Evolutionary conservation across 2,888 invertebrate species (phyloP).

Genomic region (Leptopilina syphax): DNA sequence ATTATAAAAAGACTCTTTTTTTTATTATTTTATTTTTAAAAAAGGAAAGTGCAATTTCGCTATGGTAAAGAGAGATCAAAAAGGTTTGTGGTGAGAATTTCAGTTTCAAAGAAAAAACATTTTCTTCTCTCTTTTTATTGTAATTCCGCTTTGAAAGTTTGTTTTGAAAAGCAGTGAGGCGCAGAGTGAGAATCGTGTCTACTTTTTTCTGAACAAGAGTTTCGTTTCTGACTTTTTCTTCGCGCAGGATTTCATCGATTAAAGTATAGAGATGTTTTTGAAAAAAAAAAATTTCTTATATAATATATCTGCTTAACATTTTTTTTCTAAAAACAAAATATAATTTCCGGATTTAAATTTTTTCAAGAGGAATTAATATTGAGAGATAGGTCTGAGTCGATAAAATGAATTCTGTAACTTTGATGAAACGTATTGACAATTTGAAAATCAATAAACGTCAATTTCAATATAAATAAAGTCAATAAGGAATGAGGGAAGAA

Average conservation of each 20-base stretch:
- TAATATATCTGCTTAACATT: neutral
- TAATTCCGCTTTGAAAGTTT: constrained; percentile 28
- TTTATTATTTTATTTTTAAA: neutral
- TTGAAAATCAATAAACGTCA: neutral
- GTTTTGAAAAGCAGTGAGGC: constrained; percentile 8
- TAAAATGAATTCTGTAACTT: neutral
- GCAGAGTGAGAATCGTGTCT: constrained; percentile 14
- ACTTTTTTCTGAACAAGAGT: constrained; percentile 17
- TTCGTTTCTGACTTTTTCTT: constrained; percentile 13
- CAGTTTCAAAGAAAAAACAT: constrained; percentile 8
- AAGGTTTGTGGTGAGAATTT: constrained; percentile 18
- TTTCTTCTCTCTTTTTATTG: neutral
- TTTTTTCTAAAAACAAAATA: too few relatives aligned
- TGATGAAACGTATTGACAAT: neutral
- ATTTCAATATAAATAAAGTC: neutral
- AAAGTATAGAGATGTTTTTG: neutral
- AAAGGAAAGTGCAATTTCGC: neutral
- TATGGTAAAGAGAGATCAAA: neutral
- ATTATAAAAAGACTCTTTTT: neutral
- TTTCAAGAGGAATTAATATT: too few relatives aligned
- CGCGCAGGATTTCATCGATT: constrained; percentile 21
- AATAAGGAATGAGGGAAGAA: too few relatives aligned
- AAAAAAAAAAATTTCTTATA: neutral
- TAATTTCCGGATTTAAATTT: too few relatives aligned
- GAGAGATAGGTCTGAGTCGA: too few relatives aligned